Evolutionary conservation across 2,113 vertebrate species (phyloP).

Genomic region (Eurystomus gularis): DNA sequence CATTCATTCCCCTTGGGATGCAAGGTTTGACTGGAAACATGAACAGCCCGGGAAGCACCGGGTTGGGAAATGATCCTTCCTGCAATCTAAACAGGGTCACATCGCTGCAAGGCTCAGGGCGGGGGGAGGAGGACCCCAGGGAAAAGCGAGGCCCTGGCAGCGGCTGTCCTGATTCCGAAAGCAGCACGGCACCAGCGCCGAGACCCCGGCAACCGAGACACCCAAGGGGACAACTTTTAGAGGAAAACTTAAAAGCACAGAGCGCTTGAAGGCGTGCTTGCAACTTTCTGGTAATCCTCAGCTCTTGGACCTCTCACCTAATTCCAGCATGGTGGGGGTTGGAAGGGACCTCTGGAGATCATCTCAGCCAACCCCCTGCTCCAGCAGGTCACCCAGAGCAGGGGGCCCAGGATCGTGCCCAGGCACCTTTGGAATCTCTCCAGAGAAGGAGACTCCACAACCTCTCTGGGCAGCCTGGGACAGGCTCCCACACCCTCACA

Average conservation of each 20-base stretch:
- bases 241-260: not conserved
- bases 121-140: not conserved
- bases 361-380: not conserved
- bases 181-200: not conserved
- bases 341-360: not conserved
- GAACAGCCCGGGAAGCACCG: not conserved
- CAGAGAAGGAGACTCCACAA: not conserved
- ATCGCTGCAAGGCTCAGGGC: not conserved
- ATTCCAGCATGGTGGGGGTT: not conserved
- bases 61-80: not conserved
- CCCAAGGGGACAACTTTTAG: not conserved
- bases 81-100: slow-evolving; percentile 13
- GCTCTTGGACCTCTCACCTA: not conserved
- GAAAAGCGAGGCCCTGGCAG: not conserved
- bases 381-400: not conserved
- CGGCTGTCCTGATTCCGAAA: not conserved
- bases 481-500: not conserved
- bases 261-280: not conserved
- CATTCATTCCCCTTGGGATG: not conserved
- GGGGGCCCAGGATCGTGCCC: not conserved
- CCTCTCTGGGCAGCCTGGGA: not conserved
- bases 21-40: not conserved
- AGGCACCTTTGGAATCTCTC: not conserved
- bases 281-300: not conserved
- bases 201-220: fast-evolving